Base-by-base conservation (phyloP, 2,113 vertebrate genomes). In the Vulpes vulpes region DNA sequence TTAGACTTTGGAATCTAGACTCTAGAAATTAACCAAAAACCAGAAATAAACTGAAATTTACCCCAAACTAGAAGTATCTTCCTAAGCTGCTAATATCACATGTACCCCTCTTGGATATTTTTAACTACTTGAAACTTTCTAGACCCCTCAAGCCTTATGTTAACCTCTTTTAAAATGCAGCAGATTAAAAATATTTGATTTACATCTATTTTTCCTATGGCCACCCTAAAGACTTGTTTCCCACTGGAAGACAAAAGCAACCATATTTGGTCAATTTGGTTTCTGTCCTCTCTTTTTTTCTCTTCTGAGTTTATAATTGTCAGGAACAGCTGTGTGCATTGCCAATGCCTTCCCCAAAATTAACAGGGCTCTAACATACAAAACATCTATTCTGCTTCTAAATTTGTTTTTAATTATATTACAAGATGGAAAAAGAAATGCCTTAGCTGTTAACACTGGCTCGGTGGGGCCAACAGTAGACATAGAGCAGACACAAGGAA, bases 401-500 rank as follows among this genome's bases (percentile, higher is more conserved):
- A 98, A 98, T 98, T 99, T 99, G 98, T 96, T 99, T 99, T 99
- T 98, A 99, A 99, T 99, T 99, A 98, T 98, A 98, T 98, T 98
- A 98, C 96, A 98, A 98, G 96, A 94, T 97, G 94, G 98, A 98
- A 98, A 98, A 98, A 98, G 98, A 99, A 98, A 97, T 86, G 95
- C 89, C 96, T 97, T 95, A 98, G 98, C 98, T 98, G 98, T 98
- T 99, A 98, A 98, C 98, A 98, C 97, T 88, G 96, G 98, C 97
- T 98, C 89, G 11, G 96, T 97, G 97, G 97, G 97, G 97, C 98
- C 98, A 98, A 98, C 97, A 98, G 97, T 96, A 99, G 98, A 99
- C 97, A 98, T 98, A 98, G 97, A 99, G 96, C 98, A 99, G 98
- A 98, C 98, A 98, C 96, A 94, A 98, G 98, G 98, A 99, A 99